These are phyloP conservation scores for Cydia fagiglandana DNA, from an alignment of 1,140 invertebrate genomes.

Conservation along the genomic window DNA sequence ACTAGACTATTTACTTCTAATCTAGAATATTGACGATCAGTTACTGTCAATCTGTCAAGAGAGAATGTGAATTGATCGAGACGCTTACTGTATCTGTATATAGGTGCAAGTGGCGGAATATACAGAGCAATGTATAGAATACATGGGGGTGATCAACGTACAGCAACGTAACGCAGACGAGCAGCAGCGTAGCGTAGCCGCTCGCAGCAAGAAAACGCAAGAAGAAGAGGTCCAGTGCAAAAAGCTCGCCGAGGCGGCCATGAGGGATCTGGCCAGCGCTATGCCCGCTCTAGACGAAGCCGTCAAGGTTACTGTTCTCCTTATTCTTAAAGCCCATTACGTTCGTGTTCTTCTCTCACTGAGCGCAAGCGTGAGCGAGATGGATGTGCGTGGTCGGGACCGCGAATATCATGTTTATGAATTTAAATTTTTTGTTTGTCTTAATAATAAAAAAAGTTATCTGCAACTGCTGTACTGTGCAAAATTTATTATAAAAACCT, in stretches of 20 bases:
- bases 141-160: slow-evolving; percentile 84
- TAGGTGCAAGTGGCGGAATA: slow-evolving; percentile 82
- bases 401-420: too few species aligned
- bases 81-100: slow-evolving; percentile 27
- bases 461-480: too few species aligned
- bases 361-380: too few species aligned
- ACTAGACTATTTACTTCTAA: too few species aligned
- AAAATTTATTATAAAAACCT: too few species aligned
- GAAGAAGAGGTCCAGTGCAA: slow-evolving; percentile 90
- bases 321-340: not conserved
- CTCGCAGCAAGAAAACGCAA: slow-evolving; percentile 84
- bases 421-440: too few species aligned
- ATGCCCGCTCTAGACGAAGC: slow-evolving; percentile 92
- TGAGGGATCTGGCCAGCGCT: slow-evolving; percentile 89
- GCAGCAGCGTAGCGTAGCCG: slow-evolving; percentile 84
- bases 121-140: slow-evolving; percentile 85
- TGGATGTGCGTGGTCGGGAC: too few species aligned
- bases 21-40: too few species aligned
- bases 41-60: too few species aligned
- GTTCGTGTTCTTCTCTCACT: too few species aligned
- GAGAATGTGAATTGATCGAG: not conserved
- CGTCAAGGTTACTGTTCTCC: slow-evolving; percentile 79
- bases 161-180: slow-evolving; percentile 90
- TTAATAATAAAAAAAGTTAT: too few species aligned
- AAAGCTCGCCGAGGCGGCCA: slow-evolving; percentile 87